These are phyloP conservation scores for Eristalinus sepulchralis DNA, from an alignment of 2,888 invertebrate species.

Conservation along the genomic window DNA sequence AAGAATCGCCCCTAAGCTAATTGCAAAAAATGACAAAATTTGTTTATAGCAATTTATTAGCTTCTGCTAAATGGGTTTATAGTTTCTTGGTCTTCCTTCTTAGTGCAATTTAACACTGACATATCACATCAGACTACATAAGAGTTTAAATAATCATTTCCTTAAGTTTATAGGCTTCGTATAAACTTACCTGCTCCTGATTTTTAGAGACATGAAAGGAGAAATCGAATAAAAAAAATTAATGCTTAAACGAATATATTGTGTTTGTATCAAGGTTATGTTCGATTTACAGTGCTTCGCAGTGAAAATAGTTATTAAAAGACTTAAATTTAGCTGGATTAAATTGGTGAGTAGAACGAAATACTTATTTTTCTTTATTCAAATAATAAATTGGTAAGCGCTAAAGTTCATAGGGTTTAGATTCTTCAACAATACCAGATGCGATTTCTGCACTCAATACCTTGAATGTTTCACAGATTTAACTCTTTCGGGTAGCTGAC, in stretches of 20 bases:
- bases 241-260: neutral
- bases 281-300: neutral
- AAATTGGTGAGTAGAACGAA: too few species aligned
- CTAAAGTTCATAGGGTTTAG: too few species aligned
- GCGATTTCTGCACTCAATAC: too few species aligned
- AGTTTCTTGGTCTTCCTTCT: constrained; percentile 35
- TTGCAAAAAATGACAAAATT: neutral
- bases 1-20: neutral
- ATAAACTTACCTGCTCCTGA: constrained; percentile 39
- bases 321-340: too few species aligned
- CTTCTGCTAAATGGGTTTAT: neutral
- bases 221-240: neutral
- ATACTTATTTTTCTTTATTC: too few species aligned
- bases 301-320: too few species aligned
- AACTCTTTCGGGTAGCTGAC: too few species aligned
- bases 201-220: constrained; percentile 8
- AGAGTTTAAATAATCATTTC: neutral
- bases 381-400: too few species aligned
- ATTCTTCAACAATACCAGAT: too few species aligned
- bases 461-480: too few species aligned
- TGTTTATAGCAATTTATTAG: neutral
- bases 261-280: too few species aligned
- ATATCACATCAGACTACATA: neutral
- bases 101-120: constrained; percentile 27
- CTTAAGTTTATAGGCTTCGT: neutral